Percentiles rank a stretch among this genome's conserved stretches.
These are phyloP conservation scores for Tryphoninae sp. DNA, from an alignment of 2,888 invertebrate genomes.

Conservation along the genomic window DNA sequence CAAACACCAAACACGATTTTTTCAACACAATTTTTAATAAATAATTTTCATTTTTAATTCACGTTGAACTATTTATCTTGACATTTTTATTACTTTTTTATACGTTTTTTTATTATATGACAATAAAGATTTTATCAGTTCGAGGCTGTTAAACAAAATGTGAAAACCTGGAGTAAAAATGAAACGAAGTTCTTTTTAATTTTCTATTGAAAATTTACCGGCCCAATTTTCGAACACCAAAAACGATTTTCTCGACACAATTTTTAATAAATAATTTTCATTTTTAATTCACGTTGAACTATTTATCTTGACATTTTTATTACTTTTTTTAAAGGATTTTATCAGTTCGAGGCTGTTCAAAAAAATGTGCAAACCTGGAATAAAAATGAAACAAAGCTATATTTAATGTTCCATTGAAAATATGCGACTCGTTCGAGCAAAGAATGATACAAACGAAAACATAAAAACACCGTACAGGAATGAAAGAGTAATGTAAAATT, in stretches of 20 bases:
- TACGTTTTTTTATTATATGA: background rate
- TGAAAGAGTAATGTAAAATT: slow-evolving; percentile 40
- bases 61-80: background rate
- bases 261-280: background rate
- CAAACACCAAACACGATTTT: background rate
- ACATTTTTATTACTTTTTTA: background rate
- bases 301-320: background rate
- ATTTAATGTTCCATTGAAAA: background rate
- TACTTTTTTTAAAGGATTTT: background rate
- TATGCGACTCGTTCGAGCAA: slow-evolving; percentile 6
- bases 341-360: background rate
- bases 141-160: background rate
- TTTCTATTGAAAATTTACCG: background rate
- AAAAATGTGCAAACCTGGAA: background rate
- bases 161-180: no score
- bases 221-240: background rate
- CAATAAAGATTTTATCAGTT: background rate
- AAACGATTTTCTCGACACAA: background rate
- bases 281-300: background rate
- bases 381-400: background rate
- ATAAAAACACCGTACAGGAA: slow-evolving; percentile 18
- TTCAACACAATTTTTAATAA: background rate
- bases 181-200: background rate
- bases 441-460: slow-evolving; percentile 31
- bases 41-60: background rate